Evolutionary conservation across 2,888 invertebrate genomes (phyloP).

Genomic region (Mantis religiosa): DNA sequence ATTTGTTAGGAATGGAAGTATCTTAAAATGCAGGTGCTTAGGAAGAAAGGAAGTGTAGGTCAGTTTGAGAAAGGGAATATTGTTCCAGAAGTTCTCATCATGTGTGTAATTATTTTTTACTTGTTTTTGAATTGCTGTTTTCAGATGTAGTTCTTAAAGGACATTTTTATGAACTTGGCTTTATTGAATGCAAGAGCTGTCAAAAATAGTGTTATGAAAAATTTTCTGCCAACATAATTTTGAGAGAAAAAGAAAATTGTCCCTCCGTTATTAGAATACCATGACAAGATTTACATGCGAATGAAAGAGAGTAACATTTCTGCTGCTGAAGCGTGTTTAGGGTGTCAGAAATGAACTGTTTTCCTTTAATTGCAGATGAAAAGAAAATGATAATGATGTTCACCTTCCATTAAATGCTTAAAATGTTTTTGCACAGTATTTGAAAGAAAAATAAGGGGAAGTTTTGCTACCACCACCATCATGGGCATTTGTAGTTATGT

Average conservation of each 20-base stretch:
- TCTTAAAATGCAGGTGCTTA: neutral
- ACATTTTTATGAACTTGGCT: neutral
- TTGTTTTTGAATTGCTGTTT: neutral
- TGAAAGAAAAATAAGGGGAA: neutral
- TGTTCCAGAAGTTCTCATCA: neutral
- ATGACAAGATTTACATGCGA: neutral
- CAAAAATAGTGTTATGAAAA: neutral
- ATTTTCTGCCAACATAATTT: neutral
- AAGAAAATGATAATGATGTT: constrained; percentile 2
- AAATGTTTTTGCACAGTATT: constrained; percentile 25
- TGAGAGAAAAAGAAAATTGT: neutral
- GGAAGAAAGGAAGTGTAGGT: neutral
- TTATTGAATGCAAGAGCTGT: neutral
- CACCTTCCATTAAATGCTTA: constrained; percentile 20
- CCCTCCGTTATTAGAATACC: neutral
- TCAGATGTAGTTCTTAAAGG: neutral
- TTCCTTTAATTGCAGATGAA: neutral
- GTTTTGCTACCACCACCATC: neutral
- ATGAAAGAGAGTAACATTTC: neutral
- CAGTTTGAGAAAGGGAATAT: neutral
- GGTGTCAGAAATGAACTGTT: neutral
- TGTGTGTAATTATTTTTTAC: neutral
- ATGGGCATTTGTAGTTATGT: constrained; percentile 8
- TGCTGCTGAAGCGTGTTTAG: neutral
- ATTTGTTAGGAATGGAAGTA: neutral